Evolutionary conservation across 2,113 vertebrate species (phyloP), one percentile per base, ranked within the genome.

Genomic region (Atlantisia rogersi): DNA sequence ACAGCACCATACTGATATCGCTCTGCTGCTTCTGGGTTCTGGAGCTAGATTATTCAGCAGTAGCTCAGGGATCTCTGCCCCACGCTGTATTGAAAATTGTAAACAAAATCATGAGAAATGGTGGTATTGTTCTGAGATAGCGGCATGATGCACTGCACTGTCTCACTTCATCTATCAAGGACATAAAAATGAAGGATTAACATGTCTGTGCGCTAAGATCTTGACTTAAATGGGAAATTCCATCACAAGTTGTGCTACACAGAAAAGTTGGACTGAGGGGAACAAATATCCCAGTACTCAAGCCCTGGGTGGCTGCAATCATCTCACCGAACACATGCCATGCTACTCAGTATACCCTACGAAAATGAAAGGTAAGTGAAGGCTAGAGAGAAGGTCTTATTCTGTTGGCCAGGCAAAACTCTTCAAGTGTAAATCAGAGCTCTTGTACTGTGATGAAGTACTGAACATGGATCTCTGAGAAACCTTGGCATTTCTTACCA

Each of bases 71-170:
- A 92, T 91, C 74, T 89, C 69, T 74, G 81, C 70, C 65, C 74
- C 81, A 95, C 2, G 4, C 69, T 84, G 42, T 20, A 94, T 68
- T 86, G 88, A 91, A 60, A 90, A 65, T 44, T 53, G 82, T 88
- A 93, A 96, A 96, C 73, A 90, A 88, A 95, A 86, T 53, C 24
- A 40, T 67, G 52, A 95, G 87, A 74, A 94, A 94, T 75, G 10
- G 56, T 84, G 48, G 48, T 39, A 71, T 87, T 94, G 82, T 82
- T 86, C 81, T 39, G 65, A 91, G 81, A 84, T 2, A 92, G 65
- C 13, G 10, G 74, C 69, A 60, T 44, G 89, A 94, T 79, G 58
- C 62, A 79, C 81, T 37, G 74, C 58, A 48, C 39, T 56, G 26
- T 40, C 84, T 89, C 11, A 7, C 20, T 92, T 91, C 77, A 87